Evolutionary conservation across 2,113 vertebrate genomes (phyloP).

Genomic region (Paracanthobrama guichenoti): DNA sequence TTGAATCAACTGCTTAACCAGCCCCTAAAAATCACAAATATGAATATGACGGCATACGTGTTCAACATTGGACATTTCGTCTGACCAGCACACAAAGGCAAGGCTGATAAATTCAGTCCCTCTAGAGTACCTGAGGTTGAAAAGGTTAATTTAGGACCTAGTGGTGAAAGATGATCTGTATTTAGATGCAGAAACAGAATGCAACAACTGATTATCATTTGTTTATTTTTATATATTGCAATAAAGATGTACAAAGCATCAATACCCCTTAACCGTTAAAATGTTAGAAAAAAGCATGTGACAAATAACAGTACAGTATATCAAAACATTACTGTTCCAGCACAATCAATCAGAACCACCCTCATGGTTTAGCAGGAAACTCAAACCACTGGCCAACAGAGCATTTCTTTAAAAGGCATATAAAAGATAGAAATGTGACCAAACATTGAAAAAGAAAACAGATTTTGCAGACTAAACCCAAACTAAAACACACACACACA

Average conservation of each 20-base stretch:
- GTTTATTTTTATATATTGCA: constrained; percentile 78
- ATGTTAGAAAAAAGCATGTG: constrained; percentile 95
- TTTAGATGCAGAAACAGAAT: neutral
- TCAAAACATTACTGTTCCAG: constrained; percentile 87
- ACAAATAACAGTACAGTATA: constrained; percentile 89
- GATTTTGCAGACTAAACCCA: constrained; percentile 49
- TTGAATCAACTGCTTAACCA: too few relatives aligned
- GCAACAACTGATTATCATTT: neutral
- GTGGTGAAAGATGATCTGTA: neutral
- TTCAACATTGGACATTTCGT: too few relatives aligned
- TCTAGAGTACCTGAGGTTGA: too few relatives aligned
- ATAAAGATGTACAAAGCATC: constrained; percentile 92
- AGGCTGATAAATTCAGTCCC: too few relatives aligned
- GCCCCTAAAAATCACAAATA: too few relatives aligned
- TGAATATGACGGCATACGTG: too few relatives aligned
- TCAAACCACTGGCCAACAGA: constrained; percentile 68
- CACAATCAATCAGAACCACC: constrained; percentile 67
- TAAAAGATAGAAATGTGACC: constrained; percentile 59
- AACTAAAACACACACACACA: constrained; percentile 52
- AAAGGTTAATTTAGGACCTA: too few relatives aligned
- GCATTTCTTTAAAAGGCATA: constrained; percentile 62
- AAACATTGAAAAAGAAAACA: constrained; percentile 59
- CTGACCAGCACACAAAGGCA: too few relatives aligned
- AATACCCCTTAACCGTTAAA: constrained; percentile 89
- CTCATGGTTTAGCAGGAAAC: constrained; percentile 57